Base-by-base conservation (phyloP, 2,888 invertebrate genomes). In the Liopterus haemorrhoidalis region DNA sequence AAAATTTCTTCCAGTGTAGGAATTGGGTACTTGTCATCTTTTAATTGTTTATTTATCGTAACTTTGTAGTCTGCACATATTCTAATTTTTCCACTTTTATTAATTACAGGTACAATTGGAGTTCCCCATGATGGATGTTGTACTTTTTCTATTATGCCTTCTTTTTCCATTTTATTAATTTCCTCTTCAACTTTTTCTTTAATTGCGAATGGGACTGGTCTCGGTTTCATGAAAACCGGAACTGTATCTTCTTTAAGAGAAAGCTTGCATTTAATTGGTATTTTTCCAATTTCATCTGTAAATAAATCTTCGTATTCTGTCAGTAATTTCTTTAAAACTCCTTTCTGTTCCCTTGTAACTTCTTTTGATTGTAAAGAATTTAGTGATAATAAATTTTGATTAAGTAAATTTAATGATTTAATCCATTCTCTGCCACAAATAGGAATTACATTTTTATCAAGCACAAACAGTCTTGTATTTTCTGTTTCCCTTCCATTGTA, bases 11-110 rank as follows among this genome's bases (percentile, higher is more conserved):
- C 46, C 12, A 43, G 27, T 24, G 30, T 8, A 18, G 46, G 49
- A 41, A 52, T 65, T 4, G 71, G 70, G 30, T 40, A 40, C 9
- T 31, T 40, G 30, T 40, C 40, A 18, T 31, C 40, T 20, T 51
- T 51, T 14, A 46, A 15, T 12, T 44, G n/a, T 31, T 30, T 30
- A 21, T 46, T 46, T 24, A 45, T n/a, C 3, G 44, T 46, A 20
- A 32, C 28, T 32, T 46, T 46, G 27, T 45, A 46, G 41, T 57
- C 55, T 11, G 50, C 57, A 41, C 54, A 56, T 20, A 56, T 49
- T 9, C 55, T 32, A 6, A 52, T 40, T 20, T 40, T 33, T 8
- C 49, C 52, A 38, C 50, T 48, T 22, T 49, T 35, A 37, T 54
- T 51, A 2, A 51, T 44, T 2, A 56, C 54, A 5, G 48, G 48